Percentiles rank a stretch among this genome's conserved stretches.
phyloP scores from a whole-genome alignment of 1,140 invertebrate genomes.

The Lutraria rhynchaena region DNA sequence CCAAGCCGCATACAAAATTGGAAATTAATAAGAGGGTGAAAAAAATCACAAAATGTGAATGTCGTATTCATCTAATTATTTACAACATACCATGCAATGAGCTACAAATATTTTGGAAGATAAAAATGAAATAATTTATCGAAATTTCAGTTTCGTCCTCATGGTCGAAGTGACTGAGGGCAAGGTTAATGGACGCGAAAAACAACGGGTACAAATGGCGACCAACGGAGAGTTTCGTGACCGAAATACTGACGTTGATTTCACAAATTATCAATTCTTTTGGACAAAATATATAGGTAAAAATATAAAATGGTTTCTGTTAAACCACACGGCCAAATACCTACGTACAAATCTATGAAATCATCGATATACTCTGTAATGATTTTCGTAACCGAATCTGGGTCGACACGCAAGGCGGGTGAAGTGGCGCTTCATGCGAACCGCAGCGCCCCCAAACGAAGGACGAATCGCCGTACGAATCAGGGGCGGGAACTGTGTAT shows the following conservation, averaged over 20 bases:
- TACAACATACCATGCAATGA: too few relatives aligned
- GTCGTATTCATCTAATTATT: too few relatives aligned
- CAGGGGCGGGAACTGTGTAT: conserved; percentile 1
- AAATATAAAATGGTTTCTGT: not conserved
- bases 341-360: not conserved
- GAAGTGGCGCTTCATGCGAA: conserved; percentile 47
- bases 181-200: not conserved
- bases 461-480: conserved; percentile 48
- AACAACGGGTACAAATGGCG: conserved; percentile 28
- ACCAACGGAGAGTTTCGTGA: not conserved
- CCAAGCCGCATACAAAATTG: too few relatives aligned
- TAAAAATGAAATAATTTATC: too few relatives aligned
- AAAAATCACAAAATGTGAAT: too few relatives aligned
- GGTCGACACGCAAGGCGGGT: conserved; percentile 39
- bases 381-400: conserved; percentile 8
- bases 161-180: not conserved
- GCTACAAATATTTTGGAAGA: too few relatives aligned
- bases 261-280: not conserved
- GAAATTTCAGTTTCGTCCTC: not conserved
- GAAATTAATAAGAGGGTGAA: too few relatives aligned
- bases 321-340: not conserved
- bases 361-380: too few relatives aligned
- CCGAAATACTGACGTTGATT: not conserved
- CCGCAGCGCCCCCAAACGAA: conserved; percentile 41
- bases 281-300: not conserved